Percentiles rank a stretch among this genome's conserved stretches.
These are phyloP conservation scores for Astyanax mexicanus DNA, from an alignment of 2,797 vertebrate genomes.

Conservation along the genomic window DNA sequence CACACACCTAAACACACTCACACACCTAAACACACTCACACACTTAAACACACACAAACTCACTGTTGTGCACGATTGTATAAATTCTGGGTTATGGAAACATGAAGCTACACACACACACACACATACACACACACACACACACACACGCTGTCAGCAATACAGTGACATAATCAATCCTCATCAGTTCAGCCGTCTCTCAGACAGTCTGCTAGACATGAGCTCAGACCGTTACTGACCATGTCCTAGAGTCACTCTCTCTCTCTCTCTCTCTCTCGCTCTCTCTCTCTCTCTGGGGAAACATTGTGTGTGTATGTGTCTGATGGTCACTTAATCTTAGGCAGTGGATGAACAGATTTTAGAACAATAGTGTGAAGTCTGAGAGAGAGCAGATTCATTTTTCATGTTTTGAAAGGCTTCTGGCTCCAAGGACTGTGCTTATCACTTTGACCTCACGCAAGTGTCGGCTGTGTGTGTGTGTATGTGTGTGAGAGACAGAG, in stretches of 20 bases:
- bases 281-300: not conserved
- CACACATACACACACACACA: not conserved
- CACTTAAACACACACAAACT: not conserved
- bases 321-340: no score
- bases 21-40: not conserved
- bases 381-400: not conserved
- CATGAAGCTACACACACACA: not conserved
- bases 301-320: no score
- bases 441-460: conserved; percentile 11
- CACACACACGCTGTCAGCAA: not conserved
- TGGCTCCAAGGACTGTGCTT: conserved; percentile 18
- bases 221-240: not conserved
- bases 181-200: not conserved
- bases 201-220: conserved; percentile 21
- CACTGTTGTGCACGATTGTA: not conserved
- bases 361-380: no score
- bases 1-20: not conserved
- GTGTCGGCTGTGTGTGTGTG: not conserved
- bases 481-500: not conserved
- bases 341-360: no score
- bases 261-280: not conserved
- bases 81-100: not conserved
- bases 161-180: not conserved
- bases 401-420: conserved; percentile 13
- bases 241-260: not conserved